phyloP scores from a whole-genome alignment of 2,797 vertebrate species.

The Betta splendens region DNA sequence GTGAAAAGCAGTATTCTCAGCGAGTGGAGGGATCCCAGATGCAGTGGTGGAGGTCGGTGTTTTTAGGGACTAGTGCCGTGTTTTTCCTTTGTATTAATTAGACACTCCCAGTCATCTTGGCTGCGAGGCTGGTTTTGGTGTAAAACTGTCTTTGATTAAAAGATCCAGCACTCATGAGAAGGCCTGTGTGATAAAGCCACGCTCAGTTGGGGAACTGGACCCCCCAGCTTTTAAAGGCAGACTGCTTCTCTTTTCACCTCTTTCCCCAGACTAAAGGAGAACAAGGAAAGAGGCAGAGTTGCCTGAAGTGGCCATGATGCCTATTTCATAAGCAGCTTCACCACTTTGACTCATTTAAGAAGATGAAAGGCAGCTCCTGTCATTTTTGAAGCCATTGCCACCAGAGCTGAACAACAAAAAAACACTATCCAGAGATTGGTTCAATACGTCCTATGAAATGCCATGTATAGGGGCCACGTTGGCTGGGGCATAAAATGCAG shows the following conservation, averaged over 20 bases:
- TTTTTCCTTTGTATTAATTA: slow-evolving; percentile 83
- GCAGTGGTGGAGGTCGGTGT: slow-evolving; percentile 57
- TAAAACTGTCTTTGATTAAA: slow-evolving; percentile 81
- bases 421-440: slow-evolving; percentile 47
- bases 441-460: slow-evolving; percentile 53
- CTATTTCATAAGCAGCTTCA: slow-evolving; percentile 65
- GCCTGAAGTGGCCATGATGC: slow-evolving; percentile 62
- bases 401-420: slow-evolving; percentile 41
- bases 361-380: slow-evolving; percentile 74
- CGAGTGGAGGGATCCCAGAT: slow-evolving; percentile 51
- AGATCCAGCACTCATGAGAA: slow-evolving; percentile 70
- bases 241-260: slow-evolving; percentile 46
- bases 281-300: slow-evolving; percentile 54
- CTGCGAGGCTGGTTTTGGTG: slow-evolving; percentile 76
- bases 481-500: slow-evolving; percentile 62
- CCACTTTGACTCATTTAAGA: slow-evolving; percentile 72
- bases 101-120: slow-evolving; percentile 71
- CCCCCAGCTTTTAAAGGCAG: slow-evolving; percentile 56
- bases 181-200: slow-evolving; percentile 71
- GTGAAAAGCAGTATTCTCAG: slow-evolving; percentile 31
- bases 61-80: slow-evolving; percentile 57
- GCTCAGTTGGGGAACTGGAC: slow-evolving; percentile 62
- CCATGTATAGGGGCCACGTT: slow-evolving; percentile 35
- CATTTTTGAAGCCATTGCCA: slow-evolving; percentile 66
- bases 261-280: slow-evolving; percentile 63